phyloP scores from a whole-genome alignment of 2,797 vertebrate genomes.

The Amniataba percoides region DNA sequence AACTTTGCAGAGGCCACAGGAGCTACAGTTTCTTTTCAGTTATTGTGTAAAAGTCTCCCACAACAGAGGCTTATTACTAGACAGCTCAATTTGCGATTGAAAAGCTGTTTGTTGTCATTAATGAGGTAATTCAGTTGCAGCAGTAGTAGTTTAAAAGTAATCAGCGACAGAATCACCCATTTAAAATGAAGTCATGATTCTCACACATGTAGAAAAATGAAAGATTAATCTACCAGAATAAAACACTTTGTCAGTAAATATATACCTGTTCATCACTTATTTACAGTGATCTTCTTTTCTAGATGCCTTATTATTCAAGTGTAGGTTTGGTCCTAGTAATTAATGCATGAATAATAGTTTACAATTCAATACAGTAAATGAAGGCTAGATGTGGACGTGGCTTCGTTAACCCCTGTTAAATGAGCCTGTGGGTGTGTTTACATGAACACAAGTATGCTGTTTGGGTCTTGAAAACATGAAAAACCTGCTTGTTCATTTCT shows the following conservation, averaged over 20 bases:
- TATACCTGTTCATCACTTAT: background rate
- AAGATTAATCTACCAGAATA: background rate
- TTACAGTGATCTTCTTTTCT: background rate
- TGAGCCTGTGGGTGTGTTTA: background rate
- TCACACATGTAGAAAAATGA: background rate
- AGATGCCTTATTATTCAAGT: background rate
- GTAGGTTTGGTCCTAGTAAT: background rate
- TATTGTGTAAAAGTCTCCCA: conserved; percentile 1
- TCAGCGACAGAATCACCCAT: background rate
- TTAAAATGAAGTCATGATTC: conserved; percentile 19
- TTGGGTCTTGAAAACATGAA: background rate
- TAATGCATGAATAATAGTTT: background rate
- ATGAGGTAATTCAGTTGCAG: background rate
- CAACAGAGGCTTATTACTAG: background rate
- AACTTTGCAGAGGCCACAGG: conserved; percentile 20
- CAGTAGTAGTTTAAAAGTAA: background rate
- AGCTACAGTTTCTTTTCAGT: background rate
- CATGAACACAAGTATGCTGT: background rate
- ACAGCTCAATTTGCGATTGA: background rate
- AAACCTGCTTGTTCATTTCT: too few species aligned
- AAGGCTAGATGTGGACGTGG: background rate
- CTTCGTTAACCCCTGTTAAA: background rate
- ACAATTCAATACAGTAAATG: background rate
- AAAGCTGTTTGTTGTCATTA: background rate
- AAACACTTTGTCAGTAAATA: background rate